Base-by-base conservation (phyloP, 2,113 vertebrate species). In the Gadus chalcogrammus region DNA sequence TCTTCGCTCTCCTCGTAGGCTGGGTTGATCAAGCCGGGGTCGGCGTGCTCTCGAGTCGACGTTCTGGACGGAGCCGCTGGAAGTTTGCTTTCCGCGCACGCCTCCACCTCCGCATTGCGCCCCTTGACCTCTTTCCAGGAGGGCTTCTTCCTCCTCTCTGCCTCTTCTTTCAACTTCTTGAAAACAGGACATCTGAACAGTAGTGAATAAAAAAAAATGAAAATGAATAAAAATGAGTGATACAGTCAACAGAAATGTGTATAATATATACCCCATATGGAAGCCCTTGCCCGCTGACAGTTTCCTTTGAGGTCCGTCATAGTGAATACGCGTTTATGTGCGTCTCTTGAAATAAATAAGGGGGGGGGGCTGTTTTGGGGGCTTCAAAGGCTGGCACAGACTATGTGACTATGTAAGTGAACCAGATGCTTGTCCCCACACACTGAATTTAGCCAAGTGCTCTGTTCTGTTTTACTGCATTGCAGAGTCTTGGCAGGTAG, bases 1-100 rank as follows among this genome's bases (percentile, higher is more conserved):
- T 96, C 95, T 76, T 97, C 95, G 62, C 88, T 88, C 88, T 95
- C 95, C 81, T 96, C 95, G 81, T 92, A 96, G 56, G 95, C 94
- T 64, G 93, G 95, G 81, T 96, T 96, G 58, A 95, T 92, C 71
- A 96, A 78, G 0, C 95, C 95, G 6, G 95, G 93, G 71, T 96
- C 94, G 0, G 92, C 87, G 38, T 73, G 84, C 61, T 86, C 87
- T 52, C 87, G 73, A 58, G 65, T 35, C 60, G 79, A 62, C 22
- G 81, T 82, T 68, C 88, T 85, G 55, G 85, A 71, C 7, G 60
- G 64, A 0, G 85, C 48, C 13, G 84, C 73, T 0, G 82, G 80
- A 68, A 83, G 89, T 78, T 92, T 92, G 18, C 83, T 76, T 28
- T 91, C 91, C 42, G 81, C 84, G n/a, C 82, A 72, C 1, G 73